Evolutionary conservation across 2,113 vertebrate genomes (phyloP).

Genomic region (Malurus melanocephalus): DNA sequence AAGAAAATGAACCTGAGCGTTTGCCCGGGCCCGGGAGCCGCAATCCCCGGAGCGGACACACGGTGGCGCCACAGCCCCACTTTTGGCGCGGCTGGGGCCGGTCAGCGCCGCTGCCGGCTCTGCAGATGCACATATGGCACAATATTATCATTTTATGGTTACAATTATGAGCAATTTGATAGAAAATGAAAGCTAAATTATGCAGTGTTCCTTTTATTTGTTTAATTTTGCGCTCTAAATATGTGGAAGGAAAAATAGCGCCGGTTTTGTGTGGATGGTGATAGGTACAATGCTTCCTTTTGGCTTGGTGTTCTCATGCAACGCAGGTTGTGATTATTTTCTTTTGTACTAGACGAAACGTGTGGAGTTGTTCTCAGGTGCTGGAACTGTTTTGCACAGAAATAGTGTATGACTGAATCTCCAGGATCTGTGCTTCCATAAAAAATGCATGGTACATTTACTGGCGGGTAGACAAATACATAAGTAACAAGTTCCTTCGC

Average conservation of each 20-base stretch:
- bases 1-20: not conserved
- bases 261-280: slow-evolving; percentile 26
- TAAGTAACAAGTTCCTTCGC: slow-evolving; percentile 19
- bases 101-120: slow-evolving; percentile 64
- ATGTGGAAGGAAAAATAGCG: slow-evolving; percentile 56
- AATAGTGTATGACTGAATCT: slow-evolving; percentile 9
- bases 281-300: slow-evolving; percentile 7
- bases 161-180: slow-evolving; percentile 82
- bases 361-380: not conserved
- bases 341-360: slow-evolving; percentile 19
- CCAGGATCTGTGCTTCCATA: not conserved
- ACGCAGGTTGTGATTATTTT: slow-evolving; percentile 27
- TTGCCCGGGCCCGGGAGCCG: not conserved
- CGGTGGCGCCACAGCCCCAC: slow-evolving; percentile 65
- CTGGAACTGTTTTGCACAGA: slow-evolving; percentile 7
- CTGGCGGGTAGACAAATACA: not conserved
- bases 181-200: slow-evolving; percentile 77
- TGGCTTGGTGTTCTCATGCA: not conserved
- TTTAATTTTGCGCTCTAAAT: slow-evolving; percentile 77
- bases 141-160: slow-evolving; percentile 79
- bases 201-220: slow-evolving; percentile 76
- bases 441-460: not conserved
- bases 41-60: slow-evolving; percentile 9
- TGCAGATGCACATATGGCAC: slow-evolving; percentile 74
- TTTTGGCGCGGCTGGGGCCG: slow-evolving; percentile 30